Evolutionary conservation across 2,888 invertebrate species (phyloP).

Genomic region (Catocala sponsa): DNA sequence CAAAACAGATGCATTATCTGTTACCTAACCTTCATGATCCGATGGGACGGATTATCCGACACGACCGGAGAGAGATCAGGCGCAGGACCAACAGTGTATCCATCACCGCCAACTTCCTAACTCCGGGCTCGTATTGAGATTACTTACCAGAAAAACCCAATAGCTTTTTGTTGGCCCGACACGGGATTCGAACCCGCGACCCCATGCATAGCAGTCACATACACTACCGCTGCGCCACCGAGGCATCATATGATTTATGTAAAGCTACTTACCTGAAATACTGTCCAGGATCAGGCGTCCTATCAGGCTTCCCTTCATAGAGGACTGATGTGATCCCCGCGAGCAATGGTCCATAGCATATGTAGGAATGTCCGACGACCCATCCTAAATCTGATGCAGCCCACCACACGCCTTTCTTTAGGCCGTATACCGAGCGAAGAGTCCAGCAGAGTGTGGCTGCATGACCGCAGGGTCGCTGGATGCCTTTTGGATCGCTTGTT

Average conservation of each 20-base stretch:
- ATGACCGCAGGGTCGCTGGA: slow-evolving; percentile 96
- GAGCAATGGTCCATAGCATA: slow-evolving; percentile 96
- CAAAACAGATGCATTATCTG: too few species aligned
- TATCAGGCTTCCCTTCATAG: slow-evolving; percentile 98
- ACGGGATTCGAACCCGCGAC: not conserved
- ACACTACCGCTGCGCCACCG: not conserved
- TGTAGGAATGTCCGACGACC: slow-evolving; percentile 98
- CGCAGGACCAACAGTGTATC: too few species aligned
- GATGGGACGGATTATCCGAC: too few species aligned
- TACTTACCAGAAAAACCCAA: too few species aligned
- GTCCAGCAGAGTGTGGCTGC: slow-evolving; percentile 95
- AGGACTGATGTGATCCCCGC: slow-evolving; percentile 94
- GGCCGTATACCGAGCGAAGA: slow-evolving; percentile 94
- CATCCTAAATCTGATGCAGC: slow-evolving; percentile 96
- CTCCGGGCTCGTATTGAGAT: too few species aligned
- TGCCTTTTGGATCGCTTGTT: slow-evolving; percentile 89
- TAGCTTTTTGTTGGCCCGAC: too few species aligned
- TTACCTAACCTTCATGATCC: too few species aligned
- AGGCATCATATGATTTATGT: not conserved
- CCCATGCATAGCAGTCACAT: not conserved
- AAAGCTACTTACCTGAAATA: slow-evolving; percentile 92
- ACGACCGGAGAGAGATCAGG: too few species aligned
- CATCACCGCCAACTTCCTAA: too few species aligned
- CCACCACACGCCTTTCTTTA: slow-evolving; percentile 95
- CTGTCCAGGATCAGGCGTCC: slow-evolving; percentile 97